Conservation (phyloP, 35 echinoderm and acorn worm species). For the Nesometra sesokonis region DNA sequence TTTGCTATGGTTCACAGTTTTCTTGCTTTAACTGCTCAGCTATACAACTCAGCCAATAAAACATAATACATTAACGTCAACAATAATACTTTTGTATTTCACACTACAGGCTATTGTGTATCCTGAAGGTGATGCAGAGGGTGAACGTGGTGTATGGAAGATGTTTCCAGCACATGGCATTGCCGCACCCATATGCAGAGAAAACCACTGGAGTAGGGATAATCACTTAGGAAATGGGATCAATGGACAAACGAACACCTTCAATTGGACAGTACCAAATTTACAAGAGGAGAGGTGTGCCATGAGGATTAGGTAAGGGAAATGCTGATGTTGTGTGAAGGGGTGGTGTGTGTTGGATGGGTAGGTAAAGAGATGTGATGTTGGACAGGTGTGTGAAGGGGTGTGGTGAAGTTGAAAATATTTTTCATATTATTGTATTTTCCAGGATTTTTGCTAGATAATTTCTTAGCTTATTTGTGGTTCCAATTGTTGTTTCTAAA, state of each 20-base stretch:
- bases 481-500: too few relatives aligned
- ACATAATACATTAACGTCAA: background rate
- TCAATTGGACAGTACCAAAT: conserved; percentile 83
- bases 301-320: conserved; percentile 62
- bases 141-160: conserved; percentile 57
- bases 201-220: conserved; percentile 75
- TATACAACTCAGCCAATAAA: too few relatives aligned
- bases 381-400: too few relatives aligned
- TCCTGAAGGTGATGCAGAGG: conserved; percentile 42
- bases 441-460: too few relatives aligned
- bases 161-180: conserved; percentile 58
- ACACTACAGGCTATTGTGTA: conserved; percentile 11
- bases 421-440: too few relatives aligned
- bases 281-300: conserved; percentile 75
- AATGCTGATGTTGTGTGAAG: too few relatives aligned
- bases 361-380: too few relatives aligned
- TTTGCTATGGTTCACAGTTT: too few relatives aligned
- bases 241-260: conserved; percentile 58
- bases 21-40: too few relatives aligned
- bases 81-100: background rate
- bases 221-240: conserved; percentile 95
- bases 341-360: too few relatives aligned
- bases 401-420: too few relatives aligned
- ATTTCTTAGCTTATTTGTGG: too few relatives aligned
- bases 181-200: conserved; percentile 65